Conservation (phyloP, 2,113 vertebrate genomes). For the Hiodon alosoides region DNA sequence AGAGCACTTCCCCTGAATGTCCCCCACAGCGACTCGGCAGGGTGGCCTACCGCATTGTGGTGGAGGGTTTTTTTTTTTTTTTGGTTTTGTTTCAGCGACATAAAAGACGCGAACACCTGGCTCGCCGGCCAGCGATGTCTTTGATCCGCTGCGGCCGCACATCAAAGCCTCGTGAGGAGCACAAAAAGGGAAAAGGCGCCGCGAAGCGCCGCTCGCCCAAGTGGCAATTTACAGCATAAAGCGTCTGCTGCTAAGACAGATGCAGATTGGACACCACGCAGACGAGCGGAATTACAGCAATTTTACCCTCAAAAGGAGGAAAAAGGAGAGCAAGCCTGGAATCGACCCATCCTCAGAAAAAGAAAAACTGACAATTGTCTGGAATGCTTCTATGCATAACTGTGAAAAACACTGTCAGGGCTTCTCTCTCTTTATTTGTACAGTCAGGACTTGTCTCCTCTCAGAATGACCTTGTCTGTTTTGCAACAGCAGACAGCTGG, state of each 20-base stretch:
- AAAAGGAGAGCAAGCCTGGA: constrained; percentile 32
- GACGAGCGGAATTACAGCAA: constrained; percentile 41
- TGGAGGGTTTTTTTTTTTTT: background rate
- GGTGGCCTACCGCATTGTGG: background rate
- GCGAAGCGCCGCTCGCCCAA: constrained; percentile 38
- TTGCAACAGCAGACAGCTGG: too few relatives aligned
- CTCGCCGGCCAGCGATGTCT: constrained; percentile 41
- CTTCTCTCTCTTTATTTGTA: background rate
- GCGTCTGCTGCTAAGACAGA: constrained; percentile 32
- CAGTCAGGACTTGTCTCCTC: background rate
- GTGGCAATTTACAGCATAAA: constrained; percentile 45
- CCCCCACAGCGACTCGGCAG: constrained; percentile 12
- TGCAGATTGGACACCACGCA: constrained; percentile 24
- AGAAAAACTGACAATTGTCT: constrained; percentile 42
- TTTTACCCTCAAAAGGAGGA: constrained; percentile 19
- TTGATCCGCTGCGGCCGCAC: constrained; percentile 51
- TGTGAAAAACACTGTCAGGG: background rate
- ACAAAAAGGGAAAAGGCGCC: constrained; percentile 29
- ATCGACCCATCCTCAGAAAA: constrained; percentile 38
- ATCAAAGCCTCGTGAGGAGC: constrained; percentile 47
- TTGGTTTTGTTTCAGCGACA: constrained; percentile 37
- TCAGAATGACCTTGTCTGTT: too few relatives aligned
- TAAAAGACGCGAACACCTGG: constrained; percentile 54
- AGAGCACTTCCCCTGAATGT: background rate
- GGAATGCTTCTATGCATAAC: constrained; percentile 31